phyloP scores from a whole-genome alignment of 2,888 invertebrate genomes.

The Andrena chrysosceles region DNA sequence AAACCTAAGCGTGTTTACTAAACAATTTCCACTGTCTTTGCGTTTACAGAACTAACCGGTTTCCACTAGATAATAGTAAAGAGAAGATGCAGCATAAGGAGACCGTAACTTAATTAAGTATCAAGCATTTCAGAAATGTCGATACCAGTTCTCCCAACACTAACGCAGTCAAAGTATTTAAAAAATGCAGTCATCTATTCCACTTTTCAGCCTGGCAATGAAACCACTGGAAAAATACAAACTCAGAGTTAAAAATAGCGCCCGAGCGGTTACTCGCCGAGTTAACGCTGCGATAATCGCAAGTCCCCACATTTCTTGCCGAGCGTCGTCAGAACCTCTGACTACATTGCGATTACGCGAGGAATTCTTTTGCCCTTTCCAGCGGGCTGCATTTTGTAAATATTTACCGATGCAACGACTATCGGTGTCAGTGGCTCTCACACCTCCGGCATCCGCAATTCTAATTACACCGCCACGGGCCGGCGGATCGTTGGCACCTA shows the following conservation, averaged over 20 bases:
- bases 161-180: no score
- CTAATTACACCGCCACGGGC: constrained; percentile 19
- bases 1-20: not conserved
- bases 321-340: not conserved
- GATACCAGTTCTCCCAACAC: no score
- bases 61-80: no score
- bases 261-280: constrained; percentile 1
- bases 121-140: no score
- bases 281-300: constrained; percentile 11
- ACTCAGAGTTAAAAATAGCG: not conserved
- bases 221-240: not conserved
- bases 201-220: no score
- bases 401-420: constrained; percentile 6
- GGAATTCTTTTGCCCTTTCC: no score
- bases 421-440: constrained; percentile 23
- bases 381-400: not conserved
- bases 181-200: no score
- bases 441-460: constrained; percentile 5
- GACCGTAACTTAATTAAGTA: no score
- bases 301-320: no score
- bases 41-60: no score
- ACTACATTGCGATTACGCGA: not conserved
- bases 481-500: constrained; percentile 47
- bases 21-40: not conserved
- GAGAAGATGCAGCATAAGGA: no score